Evolutionary conservation across 2,888 invertebrate genomes (phyloP).

Genomic region (Chydorus sphaericus): DNA sequence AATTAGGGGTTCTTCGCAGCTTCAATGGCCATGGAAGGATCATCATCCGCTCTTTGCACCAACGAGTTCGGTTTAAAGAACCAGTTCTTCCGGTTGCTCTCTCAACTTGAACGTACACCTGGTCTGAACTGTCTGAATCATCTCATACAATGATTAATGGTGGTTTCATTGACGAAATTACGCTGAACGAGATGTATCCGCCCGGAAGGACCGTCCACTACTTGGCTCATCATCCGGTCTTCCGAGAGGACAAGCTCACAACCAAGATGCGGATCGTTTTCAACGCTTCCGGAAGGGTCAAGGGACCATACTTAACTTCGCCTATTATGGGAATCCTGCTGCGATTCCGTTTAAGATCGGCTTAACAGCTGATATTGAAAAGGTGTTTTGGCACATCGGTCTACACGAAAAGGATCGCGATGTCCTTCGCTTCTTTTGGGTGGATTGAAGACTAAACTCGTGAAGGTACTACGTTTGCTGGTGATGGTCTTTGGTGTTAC

Average conservation of each 20-base stretch:
- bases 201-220: not conserved
- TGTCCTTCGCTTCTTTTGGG: not conserved
- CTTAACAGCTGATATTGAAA: not conserved
- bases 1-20: no score
- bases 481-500: not conserved
- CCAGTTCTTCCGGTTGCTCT: not conserved
- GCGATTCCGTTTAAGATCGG: not conserved
- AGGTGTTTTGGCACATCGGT: not conserved
- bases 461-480: not conserved
- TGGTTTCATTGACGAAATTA: not conserved
- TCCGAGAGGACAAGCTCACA: not conserved
- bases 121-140: not conserved
- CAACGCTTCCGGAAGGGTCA: not conserved
- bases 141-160: not conserved
- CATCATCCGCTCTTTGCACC: not conserved
- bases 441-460: no score
- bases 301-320: not conserved
- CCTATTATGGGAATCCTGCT: not conserved
- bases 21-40: not conserved
- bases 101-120: not conserved
- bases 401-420: not conserved
- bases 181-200: not conserved
- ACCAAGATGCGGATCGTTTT: conserved; percentile 3
- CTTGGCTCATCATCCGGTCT: conserved; percentile 1
- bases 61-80: not conserved